Evolutionary conservation across 30 jellyfish, hydroid and myxozoan genomes (phyloP), one percentile per base, ranked within the genome.

Genomic region (Aurelia aurita): DNA sequence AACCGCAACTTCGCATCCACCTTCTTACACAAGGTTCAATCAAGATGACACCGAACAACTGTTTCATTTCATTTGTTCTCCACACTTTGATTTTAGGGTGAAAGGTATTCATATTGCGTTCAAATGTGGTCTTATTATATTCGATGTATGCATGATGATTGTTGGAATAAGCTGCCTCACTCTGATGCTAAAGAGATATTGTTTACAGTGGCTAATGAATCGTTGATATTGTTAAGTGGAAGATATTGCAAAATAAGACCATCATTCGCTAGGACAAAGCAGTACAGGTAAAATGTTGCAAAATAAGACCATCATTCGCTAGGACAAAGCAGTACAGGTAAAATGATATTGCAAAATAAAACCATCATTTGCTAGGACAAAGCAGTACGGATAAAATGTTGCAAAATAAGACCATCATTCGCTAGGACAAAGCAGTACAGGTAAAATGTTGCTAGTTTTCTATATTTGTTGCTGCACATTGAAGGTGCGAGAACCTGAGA

Each of bases 121-220:
- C 96, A 94, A 65, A 84, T 85, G 97, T 89, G 95, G 94, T 83
- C 91, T 46, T 94, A 82, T 64, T 89, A 88, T 77, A 81, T 89
- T 21, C 79, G 87, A 23, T 90, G 96, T 29, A 69, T 94, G 0
- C 73, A 84, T 23, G 26, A 45, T 32, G 99, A 94, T 60, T 20
- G 85, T 47, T 58, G 87, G 82, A 39, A 58, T 20, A 62, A 51
- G 15, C 60, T 94, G 80, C 77, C 96, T 1, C 84, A 43, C 4
- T 5, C 60, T 19, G 90, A 65, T 19, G 45, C 92, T 0, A 80
- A 75, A 32, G 81, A 85, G 69, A 72, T 94, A 0, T 27, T 94
- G 72, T 25, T 28, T 19, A 49, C 54, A 18, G 59, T 94, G 8
- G 45, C 72, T 23, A 65, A 51, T 18, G 96, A 94, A 23, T 73